These are phyloP conservation scores for Furnarius figulus DNA, from an alignment of 2,113 vertebrate genomes.

Conservation along the genomic window DNA sequence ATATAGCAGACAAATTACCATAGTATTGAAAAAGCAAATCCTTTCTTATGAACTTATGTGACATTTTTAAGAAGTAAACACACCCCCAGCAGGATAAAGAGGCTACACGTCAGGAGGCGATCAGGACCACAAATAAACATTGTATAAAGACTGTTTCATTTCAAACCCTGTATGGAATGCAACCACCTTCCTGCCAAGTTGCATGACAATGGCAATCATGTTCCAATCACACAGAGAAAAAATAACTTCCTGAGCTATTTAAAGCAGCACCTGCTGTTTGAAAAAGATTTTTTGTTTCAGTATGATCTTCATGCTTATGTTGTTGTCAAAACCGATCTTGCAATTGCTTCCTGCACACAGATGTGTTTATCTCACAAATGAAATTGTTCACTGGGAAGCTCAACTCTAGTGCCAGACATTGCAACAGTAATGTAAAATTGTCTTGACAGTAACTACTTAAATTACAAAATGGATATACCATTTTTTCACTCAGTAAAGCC, in stretches of 20 bases:
- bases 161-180: background rate
- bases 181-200: background rate
- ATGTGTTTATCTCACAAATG: background rate
- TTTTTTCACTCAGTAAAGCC: constrained; percentile 81
- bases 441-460: background rate
- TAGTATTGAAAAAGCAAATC: background rate
- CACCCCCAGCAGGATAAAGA: background rate
- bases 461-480: constrained; percentile 70
- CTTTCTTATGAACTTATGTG: background rate
- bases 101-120: background rate
- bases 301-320: background rate
- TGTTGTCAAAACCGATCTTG: background rate
- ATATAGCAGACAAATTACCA: background rate
- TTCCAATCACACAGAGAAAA: background rate
- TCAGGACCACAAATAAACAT: background rate
- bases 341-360: background rate
- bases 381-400: background rate
- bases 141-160: background rate
- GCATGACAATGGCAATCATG: background rate
- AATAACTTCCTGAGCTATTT: background rate
- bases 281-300: background rate
- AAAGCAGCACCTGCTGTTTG: background rate
- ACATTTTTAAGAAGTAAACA: background rate
- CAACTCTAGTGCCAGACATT: background rate
- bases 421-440: background rate